phyloP scores from a whole-genome alignment of 2,888 invertebrate species.

The Sisyra nigra region DNA sequence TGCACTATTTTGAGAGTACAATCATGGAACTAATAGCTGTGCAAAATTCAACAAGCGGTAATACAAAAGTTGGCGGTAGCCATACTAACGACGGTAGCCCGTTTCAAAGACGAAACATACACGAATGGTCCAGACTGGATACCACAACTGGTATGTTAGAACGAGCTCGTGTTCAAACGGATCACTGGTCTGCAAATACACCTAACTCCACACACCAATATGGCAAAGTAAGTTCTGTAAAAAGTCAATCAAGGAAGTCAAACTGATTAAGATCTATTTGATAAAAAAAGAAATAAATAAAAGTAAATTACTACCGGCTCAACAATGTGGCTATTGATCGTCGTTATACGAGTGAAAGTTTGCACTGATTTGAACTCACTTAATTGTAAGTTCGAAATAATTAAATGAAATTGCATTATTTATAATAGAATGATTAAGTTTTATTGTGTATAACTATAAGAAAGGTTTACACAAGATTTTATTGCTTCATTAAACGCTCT shows the following conservation, averaged over 20 bases:
- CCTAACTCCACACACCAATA: constrained; percentile 31
- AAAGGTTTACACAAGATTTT: no score
- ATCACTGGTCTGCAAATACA: constrained; percentile 33
- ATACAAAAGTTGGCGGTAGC: constrained; percentile 16
- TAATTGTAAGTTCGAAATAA: not conserved
- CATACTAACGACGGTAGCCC: constrained; percentile 21
- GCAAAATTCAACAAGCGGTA: constrained; percentile 18
- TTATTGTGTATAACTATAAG: no score
- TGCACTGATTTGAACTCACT: not conserved
- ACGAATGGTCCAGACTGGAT: constrained; percentile 36
- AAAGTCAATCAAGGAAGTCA: no score
- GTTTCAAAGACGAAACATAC: constrained; percentile 34
- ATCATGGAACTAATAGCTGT: constrained; percentile 25
- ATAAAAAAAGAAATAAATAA: not conserved
- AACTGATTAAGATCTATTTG: not conserved
- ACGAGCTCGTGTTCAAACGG: constrained; percentile 34
- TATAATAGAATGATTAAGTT: no score
- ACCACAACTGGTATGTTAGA: constrained; percentile 35
- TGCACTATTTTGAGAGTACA: constrained; percentile 1
- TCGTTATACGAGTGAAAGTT: not conserved
- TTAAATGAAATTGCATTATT: not conserved
- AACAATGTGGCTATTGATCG: no score
- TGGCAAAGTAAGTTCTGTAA: constrained; percentile 28
- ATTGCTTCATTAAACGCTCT: no score
- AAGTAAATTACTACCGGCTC: no score